Conservation (phyloP, 2,113 vertebrate genomes). For the Rallus limicola region DNA sequence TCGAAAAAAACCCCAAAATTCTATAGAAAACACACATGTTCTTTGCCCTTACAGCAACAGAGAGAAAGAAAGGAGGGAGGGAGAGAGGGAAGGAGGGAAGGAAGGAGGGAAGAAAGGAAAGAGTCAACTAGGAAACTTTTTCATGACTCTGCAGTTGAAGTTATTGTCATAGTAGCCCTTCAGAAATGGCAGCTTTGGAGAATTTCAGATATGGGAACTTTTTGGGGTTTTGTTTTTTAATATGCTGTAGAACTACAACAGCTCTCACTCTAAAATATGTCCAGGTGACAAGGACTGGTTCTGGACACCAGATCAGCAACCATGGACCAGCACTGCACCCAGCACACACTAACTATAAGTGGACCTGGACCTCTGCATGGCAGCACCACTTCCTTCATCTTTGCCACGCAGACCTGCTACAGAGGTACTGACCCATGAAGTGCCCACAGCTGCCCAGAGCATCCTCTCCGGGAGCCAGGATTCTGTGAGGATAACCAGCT, state of each 20-base stretch:
- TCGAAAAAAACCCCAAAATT: neutral
- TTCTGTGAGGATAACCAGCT: neutral
- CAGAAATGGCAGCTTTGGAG: neutral
- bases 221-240: neutral
- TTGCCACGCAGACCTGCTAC: neutral
- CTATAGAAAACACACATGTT: neutral
- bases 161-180: neutral
- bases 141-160: neutral
- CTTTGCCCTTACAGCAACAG: neutral
- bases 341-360: neutral
- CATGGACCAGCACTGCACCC: neutral
- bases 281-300: neutral
- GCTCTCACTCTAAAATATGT: neutral
- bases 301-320: neutral
- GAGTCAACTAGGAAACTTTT: neutral
- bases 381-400: no score
- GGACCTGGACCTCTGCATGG: neutral
- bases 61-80: neutral
- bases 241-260: neutral
- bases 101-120: no score
- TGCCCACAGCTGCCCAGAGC: neutral
- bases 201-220: neutral
- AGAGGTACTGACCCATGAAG: rapidly evolving
- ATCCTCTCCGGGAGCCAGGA: neutral
- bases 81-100: neutral